These are phyloP conservation scores for Plebejus anna DNA, from an alignment of 2,888 invertebrate species.

Conservation along the genomic window DNA sequence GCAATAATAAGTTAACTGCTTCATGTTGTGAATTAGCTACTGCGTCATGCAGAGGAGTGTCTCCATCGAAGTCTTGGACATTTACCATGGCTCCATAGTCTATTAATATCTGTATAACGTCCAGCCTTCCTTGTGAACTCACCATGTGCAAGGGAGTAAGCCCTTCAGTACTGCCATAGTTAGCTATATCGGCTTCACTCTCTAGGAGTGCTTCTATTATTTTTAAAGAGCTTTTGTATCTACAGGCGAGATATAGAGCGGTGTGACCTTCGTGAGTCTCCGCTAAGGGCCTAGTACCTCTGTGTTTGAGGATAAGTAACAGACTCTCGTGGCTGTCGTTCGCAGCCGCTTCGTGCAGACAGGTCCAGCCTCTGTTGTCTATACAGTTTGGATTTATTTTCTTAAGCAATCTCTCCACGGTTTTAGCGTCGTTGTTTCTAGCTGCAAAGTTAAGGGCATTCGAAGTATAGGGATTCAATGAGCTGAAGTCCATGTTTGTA, in stretches of 20 bases:
- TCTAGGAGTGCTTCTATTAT: conserved; percentile 60
- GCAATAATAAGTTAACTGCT: conserved; percentile 55
- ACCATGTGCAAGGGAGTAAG: conserved; percentile 70
- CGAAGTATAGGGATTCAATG: conserved; percentile 68
- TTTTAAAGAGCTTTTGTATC: conserved; percentile 53
- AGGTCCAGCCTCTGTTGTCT: conserved; percentile 77
- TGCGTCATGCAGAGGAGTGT: conserved; percentile 72
- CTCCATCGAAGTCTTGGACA: conserved; percentile 72
- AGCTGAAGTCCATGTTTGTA: conserved; percentile 71
- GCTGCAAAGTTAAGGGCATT: conserved; percentile 72
- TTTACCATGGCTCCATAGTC: conserved; percentile 64
- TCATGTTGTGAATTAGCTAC: conserved; percentile 52
- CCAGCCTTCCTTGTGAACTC: conserved; percentile 60
- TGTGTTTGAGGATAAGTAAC: conserved; percentile 56
- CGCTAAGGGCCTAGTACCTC: conserved; percentile 54
- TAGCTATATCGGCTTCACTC: conserved; percentile 59
- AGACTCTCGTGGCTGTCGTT: conserved; percentile 63
- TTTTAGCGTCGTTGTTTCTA: conserved; percentile 57
- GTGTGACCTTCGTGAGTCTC: conserved; percentile 75
- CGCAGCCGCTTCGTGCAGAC: conserved; percentile 74
- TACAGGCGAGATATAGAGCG: conserved; percentile 68
- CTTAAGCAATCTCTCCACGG: conserved; percentile 57
- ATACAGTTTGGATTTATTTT: conserved; percentile 70
- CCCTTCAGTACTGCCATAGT: conserved; percentile 68
- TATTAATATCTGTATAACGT: conserved; percentile 60